Percentiles rank a stretch among this genome's conserved stretches.
Evolutionary conservation across 2,888 invertebrate genomes (phyloP).

Genomic region (Eustalomyia histrio): DNA sequence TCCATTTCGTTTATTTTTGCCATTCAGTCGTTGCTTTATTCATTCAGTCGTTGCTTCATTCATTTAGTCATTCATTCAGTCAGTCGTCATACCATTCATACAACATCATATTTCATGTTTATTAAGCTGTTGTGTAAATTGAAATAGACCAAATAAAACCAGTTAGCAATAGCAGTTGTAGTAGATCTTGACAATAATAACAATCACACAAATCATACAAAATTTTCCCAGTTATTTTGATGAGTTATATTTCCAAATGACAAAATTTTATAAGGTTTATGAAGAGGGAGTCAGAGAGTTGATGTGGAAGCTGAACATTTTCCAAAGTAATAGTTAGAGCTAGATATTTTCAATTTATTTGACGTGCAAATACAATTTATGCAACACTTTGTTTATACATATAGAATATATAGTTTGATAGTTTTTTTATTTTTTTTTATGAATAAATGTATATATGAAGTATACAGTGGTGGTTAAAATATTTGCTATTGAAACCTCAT

Average conservation of each 20-base stretch:
- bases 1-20: slow-evolving; percentile 47
- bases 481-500: no score
- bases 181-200: slow-evolving; percentile 18
- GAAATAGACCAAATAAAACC: slow-evolving; percentile 44
- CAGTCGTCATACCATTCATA: slow-evolving; percentile 15
- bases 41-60: slow-evolving; percentile 42
- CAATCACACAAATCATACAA: slow-evolving; percentile 36
- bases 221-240: slow-evolving; percentile 40
- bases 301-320: not conserved
- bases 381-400: slow-evolving; percentile 55
- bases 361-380: slow-evolving; percentile 64
- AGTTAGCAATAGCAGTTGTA: slow-evolving; percentile 15
- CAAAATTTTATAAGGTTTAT: slow-evolving; percentile 14
- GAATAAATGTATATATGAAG: slow-evolving; percentile 18
- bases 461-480: no score
- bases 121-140: slow-evolving; percentile 64
- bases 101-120: slow-evolving; percentile 62
- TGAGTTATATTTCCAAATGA: slow-evolving; percentile 52
- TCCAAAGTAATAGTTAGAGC: slow-evolving; percentile 30
- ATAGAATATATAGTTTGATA: slow-evolving; percentile 11
- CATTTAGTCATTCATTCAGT: slow-evolving; percentile 23
- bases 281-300: not conserved
- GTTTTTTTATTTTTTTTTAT: slow-evolving; percentile 33
- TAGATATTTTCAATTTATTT: slow-evolving; percentile 59
- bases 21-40: slow-evolving; percentile 31